Evolutionary conservation across 2,113 vertebrate genomes (phyloP).

Genomic region (Glaucomys volans): DNA sequence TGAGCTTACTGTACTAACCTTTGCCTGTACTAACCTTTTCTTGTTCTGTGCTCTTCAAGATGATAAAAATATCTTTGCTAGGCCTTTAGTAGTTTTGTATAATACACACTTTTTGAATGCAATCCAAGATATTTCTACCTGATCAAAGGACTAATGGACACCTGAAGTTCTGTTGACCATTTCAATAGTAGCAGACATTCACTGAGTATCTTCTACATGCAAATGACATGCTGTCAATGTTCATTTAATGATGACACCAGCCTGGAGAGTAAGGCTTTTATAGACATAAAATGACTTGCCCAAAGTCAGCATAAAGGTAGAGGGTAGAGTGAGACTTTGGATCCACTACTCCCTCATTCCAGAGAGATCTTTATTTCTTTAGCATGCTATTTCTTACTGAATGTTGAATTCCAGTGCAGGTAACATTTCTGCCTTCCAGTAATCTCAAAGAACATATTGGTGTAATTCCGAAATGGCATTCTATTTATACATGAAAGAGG

Average conservation of each 20-base stretch:
- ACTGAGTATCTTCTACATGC: not conserved
- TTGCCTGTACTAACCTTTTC: not conserved
- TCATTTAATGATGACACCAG: not conserved
- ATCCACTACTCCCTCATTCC: not conserved
- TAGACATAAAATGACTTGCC: not conserved
- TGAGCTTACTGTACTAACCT: not conserved
- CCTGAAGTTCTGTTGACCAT: not conserved
- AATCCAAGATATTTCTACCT: not conserved
- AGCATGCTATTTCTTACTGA: not conserved
- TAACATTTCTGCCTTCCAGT: not conserved
- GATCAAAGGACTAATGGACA: slow-evolving; percentile 19
- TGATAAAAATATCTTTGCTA: not conserved
- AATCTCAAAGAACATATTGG: not conserved
- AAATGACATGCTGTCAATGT: not conserved
- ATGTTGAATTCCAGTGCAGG: not conserved
- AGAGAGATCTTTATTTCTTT: not conserved
- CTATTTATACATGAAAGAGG: not conserved
- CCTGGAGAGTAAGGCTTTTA: not conserved
- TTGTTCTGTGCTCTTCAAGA: not conserved
- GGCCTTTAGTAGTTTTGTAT: not conserved
- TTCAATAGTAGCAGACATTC: not conserved
- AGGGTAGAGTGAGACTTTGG: not conserved
- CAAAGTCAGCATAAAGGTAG: not conserved
- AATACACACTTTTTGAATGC: not conserved
- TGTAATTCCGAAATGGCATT: not conserved